Conservation (phyloP, 2,113 vertebrate species). For the Mastomys coucha region DNA sequence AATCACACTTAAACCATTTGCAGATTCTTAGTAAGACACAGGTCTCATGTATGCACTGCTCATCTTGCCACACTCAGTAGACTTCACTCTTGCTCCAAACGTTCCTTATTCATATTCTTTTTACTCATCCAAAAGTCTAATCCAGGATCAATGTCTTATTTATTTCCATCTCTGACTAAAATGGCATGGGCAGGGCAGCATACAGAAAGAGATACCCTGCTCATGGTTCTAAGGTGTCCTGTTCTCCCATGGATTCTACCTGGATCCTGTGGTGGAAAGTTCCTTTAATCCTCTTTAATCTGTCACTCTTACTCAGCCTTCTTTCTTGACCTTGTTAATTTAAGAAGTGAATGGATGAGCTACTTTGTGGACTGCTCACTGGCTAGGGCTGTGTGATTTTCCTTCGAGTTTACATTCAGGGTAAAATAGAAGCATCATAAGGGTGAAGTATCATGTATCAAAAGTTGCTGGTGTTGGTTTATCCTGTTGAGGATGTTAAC, state of each 20-base stretch:
- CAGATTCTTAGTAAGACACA: not conserved
- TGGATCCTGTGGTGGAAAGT: not conserved
- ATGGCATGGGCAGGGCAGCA: not conserved
- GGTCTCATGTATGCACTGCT: not conserved
- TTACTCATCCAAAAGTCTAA: conserved; percentile 3
- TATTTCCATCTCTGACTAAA: not conserved
- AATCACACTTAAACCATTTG: not conserved
- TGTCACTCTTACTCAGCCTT: not conserved
- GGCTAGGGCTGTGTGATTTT: not conserved
- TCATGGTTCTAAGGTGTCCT: not conserved
- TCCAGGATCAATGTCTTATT: not conserved
- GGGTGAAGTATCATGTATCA: not conserved
- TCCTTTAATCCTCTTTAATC: not conserved
- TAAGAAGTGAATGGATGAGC: not conserved
- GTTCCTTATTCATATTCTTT: not conserved
- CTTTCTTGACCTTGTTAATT: not conserved
- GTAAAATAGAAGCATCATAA: not conserved
- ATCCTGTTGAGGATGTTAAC: not conserved
- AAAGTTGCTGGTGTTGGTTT: not conserved
- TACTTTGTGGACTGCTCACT: not conserved
- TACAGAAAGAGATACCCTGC: not conserved
- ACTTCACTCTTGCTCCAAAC: not conserved
- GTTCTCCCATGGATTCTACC: not conserved
- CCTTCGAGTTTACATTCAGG: not conserved
- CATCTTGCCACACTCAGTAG: not conserved